A percentile compares a stretch with the other conserved stretches of the same genome.
Conservation (phyloP, 2,113 vertebrate species). For the Embiotoca jacksoni region DNA sequence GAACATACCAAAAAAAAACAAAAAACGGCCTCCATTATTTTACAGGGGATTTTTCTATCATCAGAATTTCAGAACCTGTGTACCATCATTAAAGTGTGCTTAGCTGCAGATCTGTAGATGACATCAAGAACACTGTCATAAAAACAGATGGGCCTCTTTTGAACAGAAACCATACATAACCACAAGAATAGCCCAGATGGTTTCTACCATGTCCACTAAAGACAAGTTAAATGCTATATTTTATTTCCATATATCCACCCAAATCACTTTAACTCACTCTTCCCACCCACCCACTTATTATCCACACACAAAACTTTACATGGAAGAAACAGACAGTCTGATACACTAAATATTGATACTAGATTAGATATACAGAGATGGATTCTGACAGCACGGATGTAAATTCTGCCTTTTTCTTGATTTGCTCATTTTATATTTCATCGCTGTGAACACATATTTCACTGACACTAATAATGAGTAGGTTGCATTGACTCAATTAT, state of each 20-base stretch:
- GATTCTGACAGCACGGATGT: slow-evolving; percentile 14
- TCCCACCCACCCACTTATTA: slow-evolving; percentile 23
- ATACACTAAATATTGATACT: slow-evolving; percentile 37
- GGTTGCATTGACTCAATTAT: slow-evolving; percentile 70
- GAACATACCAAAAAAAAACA: slow-evolving; percentile 3
- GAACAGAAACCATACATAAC: slow-evolving; percentile 12
- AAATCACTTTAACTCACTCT: slow-evolving; percentile 35
- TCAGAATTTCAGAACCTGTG: slow-evolving; percentile 8
- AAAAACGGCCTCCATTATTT: too few species aligned
- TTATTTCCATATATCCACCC: slow-evolving; percentile 24
- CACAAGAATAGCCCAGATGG: neutral
- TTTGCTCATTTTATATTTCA: slow-evolving; percentile 39
- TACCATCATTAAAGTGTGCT: neutral
- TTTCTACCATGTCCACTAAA: slow-evolving; percentile 7
- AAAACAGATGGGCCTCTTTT: neutral
- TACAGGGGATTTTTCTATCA: neutral
- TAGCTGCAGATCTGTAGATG: neutral
- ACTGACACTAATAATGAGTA: slow-evolving; percentile 60
- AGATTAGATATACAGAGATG: slow-evolving; percentile 11
- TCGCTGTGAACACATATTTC: slow-evolving; percentile 19
- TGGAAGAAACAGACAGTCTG: slow-evolving; percentile 21
- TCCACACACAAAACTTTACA: slow-evolving; percentile 29
- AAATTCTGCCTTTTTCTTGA: slow-evolving; percentile 8
- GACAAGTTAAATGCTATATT: slow-evolving; percentile 29
- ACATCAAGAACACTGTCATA: neutral